phyloP scores from a whole-genome alignment of 2,113 vertebrate genomes.

The Aldabrachelys gigantea region DNA sequence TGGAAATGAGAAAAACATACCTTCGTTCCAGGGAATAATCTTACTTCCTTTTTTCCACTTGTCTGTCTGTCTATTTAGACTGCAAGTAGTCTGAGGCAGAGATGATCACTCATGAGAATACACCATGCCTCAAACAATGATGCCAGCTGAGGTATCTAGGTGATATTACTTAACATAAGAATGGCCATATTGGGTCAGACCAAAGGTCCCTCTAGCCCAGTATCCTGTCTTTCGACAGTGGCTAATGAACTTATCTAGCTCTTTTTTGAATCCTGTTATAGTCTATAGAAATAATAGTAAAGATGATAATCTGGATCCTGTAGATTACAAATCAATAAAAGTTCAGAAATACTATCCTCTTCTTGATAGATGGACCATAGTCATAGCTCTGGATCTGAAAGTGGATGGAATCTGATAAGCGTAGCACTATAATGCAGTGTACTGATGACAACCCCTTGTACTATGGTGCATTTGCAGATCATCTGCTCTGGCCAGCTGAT shows the following conservation, averaged over 20 bases:
- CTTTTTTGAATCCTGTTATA: too few relatives aligned
- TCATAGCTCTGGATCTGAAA: not conserved
- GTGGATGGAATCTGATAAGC: not conserved
- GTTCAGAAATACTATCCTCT: not conserved
- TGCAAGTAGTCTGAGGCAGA: not conserved
- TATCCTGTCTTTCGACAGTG: too few relatives aligned
- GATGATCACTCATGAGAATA: not conserved
- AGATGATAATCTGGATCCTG: not conserved
- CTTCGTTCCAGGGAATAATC: not conserved
- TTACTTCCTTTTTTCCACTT: not conserved
- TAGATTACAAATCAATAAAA: not conserved
- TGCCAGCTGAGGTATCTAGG: not conserved
- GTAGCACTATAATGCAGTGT: not conserved
- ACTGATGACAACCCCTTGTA: not conserved
- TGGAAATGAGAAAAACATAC: not conserved
- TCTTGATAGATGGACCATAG: not conserved
- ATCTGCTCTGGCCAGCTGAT: not conserved
- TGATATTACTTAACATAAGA: not conserved
- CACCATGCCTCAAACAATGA: rapidly evolving
- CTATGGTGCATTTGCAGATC: not conserved
- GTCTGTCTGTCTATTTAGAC: not conserved
- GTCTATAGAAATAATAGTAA: not conserved
- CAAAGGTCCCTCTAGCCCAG: too few relatives aligned
- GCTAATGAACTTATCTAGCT: too few relatives aligned
- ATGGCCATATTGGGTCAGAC: too few relatives aligned